Evolutionary conservation across 1,140 invertebrate genomes (phyloP).

Genomic region (Apis cerana): DNA sequence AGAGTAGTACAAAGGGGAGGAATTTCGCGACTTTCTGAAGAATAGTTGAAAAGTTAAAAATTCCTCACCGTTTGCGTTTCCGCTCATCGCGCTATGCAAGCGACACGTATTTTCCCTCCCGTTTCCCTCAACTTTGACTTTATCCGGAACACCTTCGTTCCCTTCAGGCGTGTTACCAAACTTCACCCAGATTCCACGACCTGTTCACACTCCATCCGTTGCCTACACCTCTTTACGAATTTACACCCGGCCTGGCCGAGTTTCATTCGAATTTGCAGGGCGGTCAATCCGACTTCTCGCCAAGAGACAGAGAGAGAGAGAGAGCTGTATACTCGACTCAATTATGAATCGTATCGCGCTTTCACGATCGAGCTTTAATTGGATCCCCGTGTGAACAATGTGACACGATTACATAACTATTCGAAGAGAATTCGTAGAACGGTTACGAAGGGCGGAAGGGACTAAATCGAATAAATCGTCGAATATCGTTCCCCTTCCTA

Average conservation of each 20-base stretch:
- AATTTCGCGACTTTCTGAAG: neutral
- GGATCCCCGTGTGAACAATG: slow-evolving; percentile 37
- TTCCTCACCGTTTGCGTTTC: too few relatives aligned
- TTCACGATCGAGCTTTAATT: slow-evolving; percentile 49
- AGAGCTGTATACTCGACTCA: neutral
- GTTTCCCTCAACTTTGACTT: slow-evolving; percentile 4
- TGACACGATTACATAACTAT: slow-evolving; percentile 40
- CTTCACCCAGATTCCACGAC: slow-evolving; percentile 8
- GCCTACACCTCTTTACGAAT: slow-evolving; percentile 21
- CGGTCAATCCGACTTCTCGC: slow-evolving; percentile 9
- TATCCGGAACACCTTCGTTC: neutral
- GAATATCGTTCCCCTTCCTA: neutral
- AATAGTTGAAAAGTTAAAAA: neutral
- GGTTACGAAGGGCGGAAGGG: slow-evolving; percentile 7
- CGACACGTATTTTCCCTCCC: neutral
- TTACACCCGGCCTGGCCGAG: slow-evolving; percentile 7
- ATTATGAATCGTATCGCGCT: slow-evolving; percentile 18
- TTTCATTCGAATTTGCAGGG: neutral
- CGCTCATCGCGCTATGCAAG: neutral
- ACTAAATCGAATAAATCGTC: slow-evolving; percentile 15
- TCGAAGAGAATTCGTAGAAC: neutral
- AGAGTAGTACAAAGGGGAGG: too few relatives aligned
- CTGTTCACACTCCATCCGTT: neutral
- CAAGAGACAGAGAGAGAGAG: neutral
- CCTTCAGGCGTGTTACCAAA: slow-evolving; percentile 11